phyloP scores from a whole-genome alignment of 2,888 invertebrate species.

The Helicoverpa assulta region DNA sequence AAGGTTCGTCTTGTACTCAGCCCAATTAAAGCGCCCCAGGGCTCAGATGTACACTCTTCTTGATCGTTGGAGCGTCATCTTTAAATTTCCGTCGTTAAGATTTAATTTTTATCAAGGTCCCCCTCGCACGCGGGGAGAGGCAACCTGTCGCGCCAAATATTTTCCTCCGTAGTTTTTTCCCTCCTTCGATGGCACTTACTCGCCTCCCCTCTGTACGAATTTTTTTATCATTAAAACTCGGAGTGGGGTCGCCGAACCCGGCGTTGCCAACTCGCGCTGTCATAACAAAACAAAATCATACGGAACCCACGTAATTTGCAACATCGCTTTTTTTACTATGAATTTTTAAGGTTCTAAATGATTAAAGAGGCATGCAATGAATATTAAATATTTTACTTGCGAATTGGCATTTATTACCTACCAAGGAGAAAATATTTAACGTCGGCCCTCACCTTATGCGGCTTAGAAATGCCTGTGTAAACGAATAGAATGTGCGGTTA shows the following conservation, averaged over 20 bases:
- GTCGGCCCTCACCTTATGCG: not conserved
- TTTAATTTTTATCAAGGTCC: slow-evolving; percentile 89
- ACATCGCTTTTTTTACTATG: slow-evolving; percentile 72
- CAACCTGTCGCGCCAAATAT: slow-evolving; percentile 91
- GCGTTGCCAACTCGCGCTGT: slow-evolving; percentile 87
- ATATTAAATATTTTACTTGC: slow-evolving; percentile 45
- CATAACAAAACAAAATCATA: slow-evolving; percentile 89
- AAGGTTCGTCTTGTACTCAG: slow-evolving; percentile 78
- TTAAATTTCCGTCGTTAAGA: slow-evolving; percentile 91
- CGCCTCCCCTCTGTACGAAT: slow-evolving; percentile 89
- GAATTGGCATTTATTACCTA: slow-evolving; percentile 29
- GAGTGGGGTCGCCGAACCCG: slow-evolving; percentile 89
- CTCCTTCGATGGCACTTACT: slow-evolving; percentile 89
- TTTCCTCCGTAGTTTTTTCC: slow-evolving; percentile 90
- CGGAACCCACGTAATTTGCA: slow-evolving; percentile 77
- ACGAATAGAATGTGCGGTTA: not conserved
- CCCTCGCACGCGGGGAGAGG: slow-evolving; percentile 73
- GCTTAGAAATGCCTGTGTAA: slow-evolving; percentile 3
- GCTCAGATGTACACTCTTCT: slow-evolving; percentile 90
- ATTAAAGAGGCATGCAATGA: slow-evolving; percentile 54
- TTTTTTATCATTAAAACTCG: slow-evolving; percentile 90
- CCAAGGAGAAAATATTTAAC: slow-evolving; percentile 18
- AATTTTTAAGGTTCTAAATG: slow-evolving; percentile 62
- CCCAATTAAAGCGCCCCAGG: slow-evolving; percentile 88
- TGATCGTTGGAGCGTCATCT: slow-evolving; percentile 90